phyloP scores from a whole-genome alignment of 2,888 invertebrate genomes.

The Eulithis prunata region DNA sequence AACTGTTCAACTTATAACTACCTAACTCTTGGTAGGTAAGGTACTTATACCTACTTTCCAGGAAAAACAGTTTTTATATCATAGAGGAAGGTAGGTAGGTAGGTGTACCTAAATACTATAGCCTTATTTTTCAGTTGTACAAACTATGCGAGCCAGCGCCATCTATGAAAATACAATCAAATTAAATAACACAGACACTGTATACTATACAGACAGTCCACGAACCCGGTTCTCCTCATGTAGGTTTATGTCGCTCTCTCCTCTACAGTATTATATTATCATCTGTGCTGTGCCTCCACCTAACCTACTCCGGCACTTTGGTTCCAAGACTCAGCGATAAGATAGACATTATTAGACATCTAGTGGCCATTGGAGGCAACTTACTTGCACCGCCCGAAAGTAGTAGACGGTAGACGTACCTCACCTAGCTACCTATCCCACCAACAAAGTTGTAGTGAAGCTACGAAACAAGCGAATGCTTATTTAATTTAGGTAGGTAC shows the following conservation, averaged over 20 bases:
- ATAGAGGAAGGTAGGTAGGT: not conserved
- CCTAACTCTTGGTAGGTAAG: too few species aligned
- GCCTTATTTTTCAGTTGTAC: not conserved
- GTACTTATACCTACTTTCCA: too few species aligned
- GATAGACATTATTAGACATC: constrained; percentile 3
- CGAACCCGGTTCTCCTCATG: too few species aligned
- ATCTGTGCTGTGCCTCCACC: too few species aligned
- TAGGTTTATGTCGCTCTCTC: not conserved
- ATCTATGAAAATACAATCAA: constrained; percentile 12
- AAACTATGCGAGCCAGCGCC: constrained; percentile 5
- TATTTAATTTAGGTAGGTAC: too few species aligned
- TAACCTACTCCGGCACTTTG: too few species aligned
- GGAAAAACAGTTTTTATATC: too few species aligned
- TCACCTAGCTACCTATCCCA: constrained; percentile 2
- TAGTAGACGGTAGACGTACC: not conserved
- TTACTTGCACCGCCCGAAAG: not conserved
- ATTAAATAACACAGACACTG: not conserved
- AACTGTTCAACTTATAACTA: too few species aligned
- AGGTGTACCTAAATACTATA: not conserved
- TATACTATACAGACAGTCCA: not conserved
- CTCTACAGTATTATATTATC: too few species aligned
- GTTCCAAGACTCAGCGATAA: not conserved
- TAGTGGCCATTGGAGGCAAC: not conserved
- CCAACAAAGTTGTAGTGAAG: not conserved
- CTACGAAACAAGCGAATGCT: constrained; percentile 14